Conservation (phyloP, 1,140 invertebrate genomes). For the Aphaenogaster floridana region DNA sequence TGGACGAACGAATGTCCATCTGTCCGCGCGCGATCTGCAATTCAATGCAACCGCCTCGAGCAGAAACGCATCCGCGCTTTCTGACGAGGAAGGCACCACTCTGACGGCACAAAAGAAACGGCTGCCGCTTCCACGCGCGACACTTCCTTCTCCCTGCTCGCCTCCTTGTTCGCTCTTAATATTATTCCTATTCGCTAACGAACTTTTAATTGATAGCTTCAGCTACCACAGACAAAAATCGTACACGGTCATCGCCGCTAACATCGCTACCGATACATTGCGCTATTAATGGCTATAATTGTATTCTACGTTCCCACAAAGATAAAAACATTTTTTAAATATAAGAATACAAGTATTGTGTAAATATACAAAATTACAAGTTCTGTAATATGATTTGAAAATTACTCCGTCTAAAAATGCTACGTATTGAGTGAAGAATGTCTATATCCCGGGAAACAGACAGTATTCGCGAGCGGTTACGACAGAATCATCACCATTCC, state of each 20-base stretch:
- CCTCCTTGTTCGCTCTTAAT: constrained; percentile 6
- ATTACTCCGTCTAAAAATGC: not conserved
- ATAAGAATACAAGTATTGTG: not conserved
- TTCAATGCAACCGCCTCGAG: constrained; percentile 80
- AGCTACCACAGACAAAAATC: not conserved
- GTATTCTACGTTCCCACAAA: not conserved
- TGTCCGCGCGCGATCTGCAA: constrained; percentile 83
- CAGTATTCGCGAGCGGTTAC: constrained; percentile 21
- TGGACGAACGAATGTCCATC: constrained; percentile 81
- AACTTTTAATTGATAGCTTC: not conserved
- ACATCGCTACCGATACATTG: not conserved
- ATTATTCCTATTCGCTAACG: not conserved
- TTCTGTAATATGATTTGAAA: not conserved
- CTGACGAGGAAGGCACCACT: constrained; percentile 71
- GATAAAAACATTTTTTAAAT: not conserved
- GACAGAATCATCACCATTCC: constrained; percentile 62
- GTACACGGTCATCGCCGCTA: not conserved
- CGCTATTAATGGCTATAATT: not conserved
- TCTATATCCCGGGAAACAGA: not conserved
- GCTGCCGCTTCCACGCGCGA: constrained; percentile 36
- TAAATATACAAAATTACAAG: not conserved
- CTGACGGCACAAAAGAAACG: constrained; percentile 55
- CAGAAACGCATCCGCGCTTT: constrained; percentile 76
- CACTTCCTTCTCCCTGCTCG: constrained; percentile 53
- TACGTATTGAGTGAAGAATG: not conserved